Evolutionary conservation across 2,888 invertebrate genomes (phyloP).

Genomic region (Shargacucullia verbasci): DNA sequence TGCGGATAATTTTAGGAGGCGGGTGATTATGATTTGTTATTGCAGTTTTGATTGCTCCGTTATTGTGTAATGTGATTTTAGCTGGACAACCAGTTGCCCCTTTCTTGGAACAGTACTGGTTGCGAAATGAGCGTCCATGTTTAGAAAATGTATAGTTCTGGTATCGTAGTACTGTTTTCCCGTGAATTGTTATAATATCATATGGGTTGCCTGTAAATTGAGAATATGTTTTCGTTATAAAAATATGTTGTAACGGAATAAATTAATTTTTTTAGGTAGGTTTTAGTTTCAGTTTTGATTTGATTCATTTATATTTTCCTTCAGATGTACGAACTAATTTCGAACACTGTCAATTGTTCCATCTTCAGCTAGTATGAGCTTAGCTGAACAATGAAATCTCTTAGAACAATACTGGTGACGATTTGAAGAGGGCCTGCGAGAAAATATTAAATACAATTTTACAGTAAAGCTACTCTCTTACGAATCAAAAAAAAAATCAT

Average conservation of each 20-base stretch:
- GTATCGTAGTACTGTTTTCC: conserved; percentile 38
- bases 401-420: too few species aligned
- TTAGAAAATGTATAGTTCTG: conserved; percentile 50
- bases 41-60: conserved; percentile 46
- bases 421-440: too few species aligned
- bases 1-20: conserved; percentile 44
- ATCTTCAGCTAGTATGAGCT: too few species aligned
- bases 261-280: neutral
- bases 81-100: conserved; percentile 48
- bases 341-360: too few species aligned
- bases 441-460: too few species aligned
- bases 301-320: too few species aligned
- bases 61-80: conserved; percentile 48
- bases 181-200: conserved; percentile 23
- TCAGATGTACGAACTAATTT: too few species aligned
- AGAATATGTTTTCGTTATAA: neutral
- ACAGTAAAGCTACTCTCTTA: too few species aligned
- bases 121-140: conserved; percentile 27
- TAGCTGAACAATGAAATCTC: too few species aligned
- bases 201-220: neutral
- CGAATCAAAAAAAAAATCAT: too few species aligned
- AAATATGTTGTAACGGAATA: too few species aligned
- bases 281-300: too few species aligned
- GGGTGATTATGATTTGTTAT: conserved; percentile 57
- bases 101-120: conserved; percentile 53